Conservation (phyloP, 2,113 vertebrate species). For the Prolemur simus region DNA sequence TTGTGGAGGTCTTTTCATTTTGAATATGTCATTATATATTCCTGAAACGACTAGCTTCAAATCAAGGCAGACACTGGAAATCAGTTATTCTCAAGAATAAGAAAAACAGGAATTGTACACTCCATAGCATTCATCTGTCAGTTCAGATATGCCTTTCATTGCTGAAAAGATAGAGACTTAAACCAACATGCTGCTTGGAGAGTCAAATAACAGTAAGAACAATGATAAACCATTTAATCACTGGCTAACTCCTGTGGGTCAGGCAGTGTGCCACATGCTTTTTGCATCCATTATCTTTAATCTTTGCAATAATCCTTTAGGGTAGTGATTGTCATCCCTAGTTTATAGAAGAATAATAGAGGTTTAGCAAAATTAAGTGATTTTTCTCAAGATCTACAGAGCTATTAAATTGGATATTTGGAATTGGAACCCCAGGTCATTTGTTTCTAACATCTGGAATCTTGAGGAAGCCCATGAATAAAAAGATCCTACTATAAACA, state of each 20-base stretch:
- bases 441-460: neutral
- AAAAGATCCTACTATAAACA: neutral
- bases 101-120: neutral
- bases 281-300: neutral
- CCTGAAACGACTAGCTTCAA: constrained; percentile 2
- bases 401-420: neutral
- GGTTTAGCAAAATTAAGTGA: neutral
- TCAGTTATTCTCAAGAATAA: neutral
- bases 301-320: neutral
- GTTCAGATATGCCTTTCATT: neutral
- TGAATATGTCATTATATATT: neutral
- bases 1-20: neutral
- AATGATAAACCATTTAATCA: neutral
- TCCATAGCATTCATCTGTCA: neutral
- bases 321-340: neutral
- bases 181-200: fast-evolving
- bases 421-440: neutral
- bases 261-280: neutral
- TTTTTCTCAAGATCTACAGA: neutral
- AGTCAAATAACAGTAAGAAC: neutral
- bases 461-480: neutral
- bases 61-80: neutral
- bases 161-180: neutral
- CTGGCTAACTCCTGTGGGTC: neutral
- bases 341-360: neutral